Base-by-base conservation (phyloP, 2,888 invertebrate species). In the Nemoura dubitans region DNA sequence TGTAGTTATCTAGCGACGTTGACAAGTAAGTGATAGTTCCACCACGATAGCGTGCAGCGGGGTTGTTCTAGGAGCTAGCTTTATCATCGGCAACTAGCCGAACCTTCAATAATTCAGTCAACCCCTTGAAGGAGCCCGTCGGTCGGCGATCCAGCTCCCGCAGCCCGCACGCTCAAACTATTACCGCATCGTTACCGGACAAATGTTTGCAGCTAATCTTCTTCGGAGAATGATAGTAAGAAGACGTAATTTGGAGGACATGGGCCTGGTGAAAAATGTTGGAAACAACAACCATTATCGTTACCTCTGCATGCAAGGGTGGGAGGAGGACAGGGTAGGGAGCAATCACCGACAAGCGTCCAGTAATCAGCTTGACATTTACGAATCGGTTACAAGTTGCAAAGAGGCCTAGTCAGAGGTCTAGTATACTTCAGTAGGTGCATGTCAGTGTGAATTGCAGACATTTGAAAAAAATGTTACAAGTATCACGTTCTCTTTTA, bases 61-160 rank as follows among this genome's bases (percentile, higher is more conserved):
- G 28, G 78, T 78, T 28, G 78, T 78, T 78, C 27, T 10, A 7
- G 26, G 5, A 26, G 7, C 26, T 10, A 1, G 10, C 26, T 78
- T 26, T 78, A 14, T 78, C 78, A 78, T 78, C 78, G 28, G 78
- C 26, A 78, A 28, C 78, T 59, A 26, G 28, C 78, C 26, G 78
- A 26, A 78, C 78, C 78, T 10, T 78, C 21, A 78, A 78, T 78
- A 78, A 78, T 78, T 26, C 78, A 78, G 25, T 27, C 78, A 78
- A 78, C 78, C 78, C 28, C 78, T 78, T 78, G 10, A 78, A 59
- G 59, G 21, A 59, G 59, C 21, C 59, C 78, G 28, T 26, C 26
- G 78, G 25, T 78, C 59, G 3, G 59, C 36, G 5, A 6, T 36
- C 5, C 36, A 36, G 36, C 36, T n/a, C n/a, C n/a, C n/a, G n/a